A percentile compares a stretch with the other conserved stretches of the same genome.
Conservation (phyloP, 2,113 vertebrate genomes). For the Dipodomys ordii region DNA sequence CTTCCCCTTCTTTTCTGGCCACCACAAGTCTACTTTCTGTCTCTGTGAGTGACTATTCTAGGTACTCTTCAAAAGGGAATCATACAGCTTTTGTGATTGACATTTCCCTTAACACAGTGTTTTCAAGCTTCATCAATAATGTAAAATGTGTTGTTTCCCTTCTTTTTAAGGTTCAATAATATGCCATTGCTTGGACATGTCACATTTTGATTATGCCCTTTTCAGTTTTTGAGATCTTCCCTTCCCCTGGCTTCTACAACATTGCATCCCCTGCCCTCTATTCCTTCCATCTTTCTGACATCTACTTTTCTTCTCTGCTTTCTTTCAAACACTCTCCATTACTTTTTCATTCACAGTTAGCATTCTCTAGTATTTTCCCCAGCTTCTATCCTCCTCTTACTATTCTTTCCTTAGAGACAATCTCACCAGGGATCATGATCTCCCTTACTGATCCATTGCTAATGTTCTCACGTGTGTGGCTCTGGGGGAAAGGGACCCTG, state of each 20-base stretch:
- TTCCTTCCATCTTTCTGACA: neutral
- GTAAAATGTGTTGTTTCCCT: neutral
- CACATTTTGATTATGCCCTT: neutral
- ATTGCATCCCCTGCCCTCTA: neutral
- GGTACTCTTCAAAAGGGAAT: neutral
- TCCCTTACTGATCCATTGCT: neutral
- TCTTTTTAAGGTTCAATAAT: conserved; percentile 4
- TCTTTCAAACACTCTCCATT: neutral
- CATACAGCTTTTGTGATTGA: neutral
- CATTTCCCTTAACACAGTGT: neutral
- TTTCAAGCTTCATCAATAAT: neutral
- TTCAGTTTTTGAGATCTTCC: neutral
- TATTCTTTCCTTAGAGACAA: neutral
- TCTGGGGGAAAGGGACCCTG: neutral
- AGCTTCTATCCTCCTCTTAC: neutral
- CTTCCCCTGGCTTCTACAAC: neutral
- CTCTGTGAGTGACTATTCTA: neutral
- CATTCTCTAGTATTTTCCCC: neutral
- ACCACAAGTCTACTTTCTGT: neutral
- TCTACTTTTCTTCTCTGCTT: neutral
- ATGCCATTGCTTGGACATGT: neutral
- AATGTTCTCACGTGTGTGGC: neutral
- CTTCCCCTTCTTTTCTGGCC: neutral
- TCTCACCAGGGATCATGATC: neutral
- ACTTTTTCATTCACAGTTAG: neutral